These are phyloP conservation scores for Poeciliopsis prolifica DNA, from an alignment of 2,113 vertebrate species.

Conservation along the genomic window DNA sequence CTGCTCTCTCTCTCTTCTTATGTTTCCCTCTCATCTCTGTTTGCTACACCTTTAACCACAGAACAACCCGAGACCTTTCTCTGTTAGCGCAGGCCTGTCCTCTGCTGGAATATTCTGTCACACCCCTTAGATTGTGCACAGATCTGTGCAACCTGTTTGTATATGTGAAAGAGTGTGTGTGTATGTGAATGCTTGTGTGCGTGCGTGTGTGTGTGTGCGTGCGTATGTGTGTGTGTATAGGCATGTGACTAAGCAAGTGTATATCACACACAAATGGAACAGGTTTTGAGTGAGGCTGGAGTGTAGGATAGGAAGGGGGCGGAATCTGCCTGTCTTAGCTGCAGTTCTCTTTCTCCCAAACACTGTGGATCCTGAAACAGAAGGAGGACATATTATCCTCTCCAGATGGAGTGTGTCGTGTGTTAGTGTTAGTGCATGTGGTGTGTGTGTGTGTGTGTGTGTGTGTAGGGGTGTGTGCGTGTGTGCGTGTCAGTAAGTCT, in stretches of 20 bases:
- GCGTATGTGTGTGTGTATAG: background rate
- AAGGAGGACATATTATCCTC: background rate
- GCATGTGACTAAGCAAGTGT: conserved; percentile 10
- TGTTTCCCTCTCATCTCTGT: conserved; percentile 41
- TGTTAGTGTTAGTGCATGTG: conserved; percentile 25
- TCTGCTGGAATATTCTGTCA: background rate
- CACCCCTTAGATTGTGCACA: conserved; percentile 22
- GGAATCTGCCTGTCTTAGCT: background rate
- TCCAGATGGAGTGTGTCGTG: conserved; percentile 46
- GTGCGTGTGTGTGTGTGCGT: no score
- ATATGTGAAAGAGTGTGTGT: background rate
- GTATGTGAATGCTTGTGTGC: no score
- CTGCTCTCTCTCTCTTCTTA: conserved; percentile 37
- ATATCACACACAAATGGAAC: conserved; percentile 40
- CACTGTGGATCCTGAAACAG: background rate
- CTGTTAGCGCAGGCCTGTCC: conserved; percentile 20
- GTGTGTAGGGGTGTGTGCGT: background rate
- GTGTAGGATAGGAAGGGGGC: conserved; percentile 71
- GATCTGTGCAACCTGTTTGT: conserved; percentile 11
- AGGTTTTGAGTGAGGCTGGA: conserved; percentile 75
- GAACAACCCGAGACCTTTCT: conserved; percentile 24
- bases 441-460: conserved; percentile 6
- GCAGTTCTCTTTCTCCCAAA: background rate
- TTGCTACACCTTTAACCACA: conserved; percentile 57
- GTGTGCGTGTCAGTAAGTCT: conserved; percentile 20